Evolutionary conservation across 2,797 vertebrate genomes (phyloP).

Genomic region (Pseudomugil gertrudae): DNA sequence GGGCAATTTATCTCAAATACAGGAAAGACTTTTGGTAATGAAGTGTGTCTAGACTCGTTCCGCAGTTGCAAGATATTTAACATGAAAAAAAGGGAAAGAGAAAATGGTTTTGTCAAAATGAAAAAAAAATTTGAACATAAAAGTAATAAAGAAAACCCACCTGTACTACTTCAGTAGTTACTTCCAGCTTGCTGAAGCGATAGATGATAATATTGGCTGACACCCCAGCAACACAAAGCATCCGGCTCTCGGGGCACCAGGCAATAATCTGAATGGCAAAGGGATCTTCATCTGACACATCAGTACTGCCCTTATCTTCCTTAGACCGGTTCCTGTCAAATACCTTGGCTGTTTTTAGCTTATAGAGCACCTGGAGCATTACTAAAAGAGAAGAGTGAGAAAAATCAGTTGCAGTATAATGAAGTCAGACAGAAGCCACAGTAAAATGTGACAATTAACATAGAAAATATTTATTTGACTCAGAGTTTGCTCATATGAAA

Average conservation of each 20-base stretch:
- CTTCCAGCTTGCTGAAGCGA: conserved; percentile 96
- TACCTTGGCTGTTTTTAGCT: conserved; percentile 98
- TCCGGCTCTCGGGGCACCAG: conserved; percentile 96
- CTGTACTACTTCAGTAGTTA: conserved; percentile 94
- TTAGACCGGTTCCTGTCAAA: conserved; percentile 95
- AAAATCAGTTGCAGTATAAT: conserved; percentile 7
- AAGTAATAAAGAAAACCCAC: conserved; percentile 70
- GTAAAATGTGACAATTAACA: background rate
- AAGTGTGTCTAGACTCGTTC: background rate
- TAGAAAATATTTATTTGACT: background rate
- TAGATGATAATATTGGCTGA: conserved; percentile 96
- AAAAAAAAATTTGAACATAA: background rate
- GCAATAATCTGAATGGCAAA: conserved; percentile 97
- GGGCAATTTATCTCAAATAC: conserved; percentile 7
- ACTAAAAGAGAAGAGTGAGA: conserved; percentile 75
- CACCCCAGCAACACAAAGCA: conserved; percentile 96
- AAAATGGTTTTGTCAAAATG: conserved; percentile 4
- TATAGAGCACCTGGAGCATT: conserved; percentile 98
- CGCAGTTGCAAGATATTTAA: background rate
- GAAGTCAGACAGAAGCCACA: background rate
- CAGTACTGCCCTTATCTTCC: conserved; percentile 91
- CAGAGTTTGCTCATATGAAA: background rate
- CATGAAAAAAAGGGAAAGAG: background rate
- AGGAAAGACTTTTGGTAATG: background rate
- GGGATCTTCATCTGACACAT: conserved; percentile 96